These are phyloP conservation scores for Apis dorsata DNA, from an alignment of 1,140 invertebrate species.

Conservation along the genomic window DNA sequence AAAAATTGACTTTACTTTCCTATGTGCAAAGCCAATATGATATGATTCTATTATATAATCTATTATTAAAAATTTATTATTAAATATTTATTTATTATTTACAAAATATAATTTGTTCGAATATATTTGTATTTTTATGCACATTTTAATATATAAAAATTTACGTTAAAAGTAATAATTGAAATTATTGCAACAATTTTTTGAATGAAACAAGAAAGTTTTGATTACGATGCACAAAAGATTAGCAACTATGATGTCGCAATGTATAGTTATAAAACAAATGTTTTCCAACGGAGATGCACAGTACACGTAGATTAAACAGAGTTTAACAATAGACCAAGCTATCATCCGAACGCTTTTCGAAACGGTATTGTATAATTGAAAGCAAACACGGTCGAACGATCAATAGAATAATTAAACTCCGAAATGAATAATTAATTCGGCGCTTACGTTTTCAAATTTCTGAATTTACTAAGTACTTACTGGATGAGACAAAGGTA, in stretches of 20 bases:
- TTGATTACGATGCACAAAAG: background rate
- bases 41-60: no score
- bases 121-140: no score
- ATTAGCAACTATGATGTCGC: no score
- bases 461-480: background rate
- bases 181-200: no score
- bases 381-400: slow-evolving; percentile 41
- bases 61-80: no score
- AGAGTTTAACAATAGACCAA: slow-evolving; percentile 20
- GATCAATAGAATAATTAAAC: slow-evolving; percentile 50
- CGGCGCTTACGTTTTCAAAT: background rate
- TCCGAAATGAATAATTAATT: slow-evolving; percentile 42
- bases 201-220: background rate
- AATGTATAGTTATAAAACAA: background rate
- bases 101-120: no score
- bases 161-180: no score
- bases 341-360: background rate
- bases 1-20: no score
- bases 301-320: background rate
- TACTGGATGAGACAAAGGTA: no score
- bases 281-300: slow-evolving; percentile 2
- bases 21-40: no score
- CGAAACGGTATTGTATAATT: slow-evolving; percentile 43
- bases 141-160: no score
- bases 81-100: no score